Evolutionary conservation across 2,888 invertebrate species (phyloP).

Genomic region (Lomographa bimaculata): DNA sequence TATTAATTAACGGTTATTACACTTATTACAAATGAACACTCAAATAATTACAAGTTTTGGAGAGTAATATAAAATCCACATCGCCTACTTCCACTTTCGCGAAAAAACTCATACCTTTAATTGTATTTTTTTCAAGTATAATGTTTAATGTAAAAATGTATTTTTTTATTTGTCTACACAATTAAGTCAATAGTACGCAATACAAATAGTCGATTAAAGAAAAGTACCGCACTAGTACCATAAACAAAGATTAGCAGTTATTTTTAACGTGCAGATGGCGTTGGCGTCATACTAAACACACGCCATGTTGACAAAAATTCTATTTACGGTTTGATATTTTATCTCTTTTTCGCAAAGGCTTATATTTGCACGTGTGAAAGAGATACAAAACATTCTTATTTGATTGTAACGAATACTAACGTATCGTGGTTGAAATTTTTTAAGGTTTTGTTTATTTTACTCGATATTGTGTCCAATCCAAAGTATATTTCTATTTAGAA

Average conservation of each 20-base stretch:
- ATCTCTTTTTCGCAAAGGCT: conserved; percentile 49
- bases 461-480: conserved; percentile 57
- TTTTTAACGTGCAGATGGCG: too few species aligned
- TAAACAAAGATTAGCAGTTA: conserved; percentile 45
- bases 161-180: too few species aligned
- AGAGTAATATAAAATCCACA: too few species aligned
- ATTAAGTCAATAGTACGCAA: too few species aligned
- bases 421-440: conserved; percentile 69
- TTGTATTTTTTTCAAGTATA: too few species aligned
- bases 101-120: too few species aligned
- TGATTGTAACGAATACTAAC: conserved; percentile 81
- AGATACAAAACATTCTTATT: conserved; percentile 54
- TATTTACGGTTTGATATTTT: conserved; percentile 53
- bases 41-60: too few species aligned
- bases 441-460: conserved; percentile 65
- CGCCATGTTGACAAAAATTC: conserved; percentile 52
- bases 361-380: conserved; percentile 34
- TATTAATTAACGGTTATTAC: too few species aligned
- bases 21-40: too few species aligned
- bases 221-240: conserved; percentile 35
- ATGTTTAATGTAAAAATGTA: too few species aligned
- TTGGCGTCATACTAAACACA: conserved; percentile 44
- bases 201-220: conserved; percentile 35
- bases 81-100: too few species aligned
- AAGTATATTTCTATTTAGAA: conserved; percentile 41